These are phyloP conservation scores for Streptopelia turtur DNA, from an alignment of 2,797 vertebrate species.

Conservation along the genomic window DNA sequence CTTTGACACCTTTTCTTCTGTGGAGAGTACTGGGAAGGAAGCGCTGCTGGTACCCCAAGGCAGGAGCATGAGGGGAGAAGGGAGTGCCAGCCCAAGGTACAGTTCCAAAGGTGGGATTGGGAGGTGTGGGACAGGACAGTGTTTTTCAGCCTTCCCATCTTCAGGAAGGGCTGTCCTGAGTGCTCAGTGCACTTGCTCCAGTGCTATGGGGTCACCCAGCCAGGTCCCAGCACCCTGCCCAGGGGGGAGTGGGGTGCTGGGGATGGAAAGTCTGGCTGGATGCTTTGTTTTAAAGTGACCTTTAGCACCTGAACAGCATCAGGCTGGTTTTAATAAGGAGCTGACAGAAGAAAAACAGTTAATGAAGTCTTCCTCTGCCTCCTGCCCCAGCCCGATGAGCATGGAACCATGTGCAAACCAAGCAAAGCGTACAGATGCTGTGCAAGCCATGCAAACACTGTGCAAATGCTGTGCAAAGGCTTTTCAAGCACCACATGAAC, in stretches of 20 bases:
- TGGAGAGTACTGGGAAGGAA: background rate
- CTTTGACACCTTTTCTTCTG: background rate
- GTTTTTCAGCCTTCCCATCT: background rate
- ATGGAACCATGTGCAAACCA: rapidly evolving
- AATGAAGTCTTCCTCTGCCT: background rate
- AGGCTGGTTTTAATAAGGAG: background rate
- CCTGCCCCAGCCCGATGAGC: background rate
- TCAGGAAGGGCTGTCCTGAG: background rate
- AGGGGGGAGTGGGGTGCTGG: rapidly evolving
- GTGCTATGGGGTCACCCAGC: background rate
- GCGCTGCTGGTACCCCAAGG: rapidly evolving
- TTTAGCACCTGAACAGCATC: background rate
- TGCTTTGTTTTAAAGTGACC: background rate
- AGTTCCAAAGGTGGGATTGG: background rate
- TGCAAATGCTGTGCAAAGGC: too few species aligned
- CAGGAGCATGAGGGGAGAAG: background rate
- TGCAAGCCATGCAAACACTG: rapidly evolving
- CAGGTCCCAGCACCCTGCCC: background rate
- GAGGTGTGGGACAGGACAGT: background rate
- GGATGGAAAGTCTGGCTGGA: background rate
- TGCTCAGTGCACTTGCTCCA: rapidly evolving
- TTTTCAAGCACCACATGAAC: too few species aligned
- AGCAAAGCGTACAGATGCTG: background rate
- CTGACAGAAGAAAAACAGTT: background rate
- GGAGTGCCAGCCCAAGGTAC: too few species aligned